phyloP scores from a whole-genome alignment of 2,113 vertebrate genomes.

The Burhinus bistriatus region DNA sequence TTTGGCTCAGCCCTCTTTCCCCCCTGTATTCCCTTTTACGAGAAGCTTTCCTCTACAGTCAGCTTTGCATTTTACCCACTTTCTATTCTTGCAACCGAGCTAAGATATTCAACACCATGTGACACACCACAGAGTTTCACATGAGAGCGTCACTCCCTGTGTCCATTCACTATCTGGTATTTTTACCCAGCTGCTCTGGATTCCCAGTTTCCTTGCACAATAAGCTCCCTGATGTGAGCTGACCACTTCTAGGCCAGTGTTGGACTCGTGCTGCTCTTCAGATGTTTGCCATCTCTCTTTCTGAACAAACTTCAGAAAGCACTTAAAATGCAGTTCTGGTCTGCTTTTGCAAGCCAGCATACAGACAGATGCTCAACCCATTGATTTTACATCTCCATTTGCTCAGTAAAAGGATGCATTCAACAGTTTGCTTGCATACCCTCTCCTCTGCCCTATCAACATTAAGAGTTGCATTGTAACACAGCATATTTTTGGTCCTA shows the following conservation, averaged over 20 bases:
- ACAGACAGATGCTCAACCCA: not conserved
- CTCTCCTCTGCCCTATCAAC: not conserved
- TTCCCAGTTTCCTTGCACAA: not conserved
- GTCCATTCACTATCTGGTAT: not conserved
- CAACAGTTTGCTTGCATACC: not conserved
- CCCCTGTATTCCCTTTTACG: not conserved
- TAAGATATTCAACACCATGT: not conserved
- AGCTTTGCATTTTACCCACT: not conserved
- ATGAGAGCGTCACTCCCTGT: not conserved
- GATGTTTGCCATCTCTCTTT: not conserved
- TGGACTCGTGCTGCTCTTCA: not conserved
- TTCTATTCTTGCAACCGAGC: constrained; percentile 26
- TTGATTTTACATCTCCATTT: not conserved
- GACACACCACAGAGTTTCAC: not conserved
- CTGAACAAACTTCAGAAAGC: constrained; percentile 2
- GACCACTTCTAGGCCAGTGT: not conserved
- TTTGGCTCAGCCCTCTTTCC: not conserved
- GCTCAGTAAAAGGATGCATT: not conserved
- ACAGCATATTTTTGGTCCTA: not conserved
- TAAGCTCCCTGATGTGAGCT: constrained; percentile 15
- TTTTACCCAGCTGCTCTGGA: not conserved
- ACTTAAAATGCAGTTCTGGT: not conserved
- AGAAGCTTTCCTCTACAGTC: not conserved
- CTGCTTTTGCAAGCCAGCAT: not conserved
- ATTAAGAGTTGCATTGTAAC: not conserved